phyloP scores from a whole-genome alignment of 2,888 invertebrate genomes.

The Thymelicus sylvestris region DNA sequence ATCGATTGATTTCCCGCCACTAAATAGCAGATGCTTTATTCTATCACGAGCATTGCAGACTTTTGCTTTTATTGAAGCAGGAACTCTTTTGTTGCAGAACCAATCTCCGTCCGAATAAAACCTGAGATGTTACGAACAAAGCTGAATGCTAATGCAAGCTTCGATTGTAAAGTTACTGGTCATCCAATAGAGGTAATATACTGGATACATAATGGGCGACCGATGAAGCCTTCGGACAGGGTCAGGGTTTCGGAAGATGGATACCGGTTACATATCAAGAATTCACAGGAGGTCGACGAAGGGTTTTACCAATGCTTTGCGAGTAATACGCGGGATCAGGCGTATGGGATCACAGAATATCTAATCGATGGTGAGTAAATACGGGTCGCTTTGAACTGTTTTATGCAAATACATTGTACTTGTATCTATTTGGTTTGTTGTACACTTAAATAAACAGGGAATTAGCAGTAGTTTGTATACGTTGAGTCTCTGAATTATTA shows the following conservation, averaged over 20 bases:
- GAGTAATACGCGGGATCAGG: slow-evolving; percentile 93
- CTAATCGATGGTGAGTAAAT: slow-evolving; percentile 89
- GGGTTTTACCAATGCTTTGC: slow-evolving; percentile 97
- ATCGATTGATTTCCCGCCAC: slow-evolving; percentile 35
- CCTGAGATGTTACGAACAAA: slow-evolving; percentile 92
- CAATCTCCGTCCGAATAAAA: slow-evolving; percentile 91
- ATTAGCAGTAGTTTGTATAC: too few species aligned
- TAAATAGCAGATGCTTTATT: slow-evolving; percentile 36
- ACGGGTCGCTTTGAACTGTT: background rate
- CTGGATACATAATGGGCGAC: slow-evolving; percentile 92
- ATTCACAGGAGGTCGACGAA: slow-evolving; percentile 91
- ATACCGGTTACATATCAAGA: slow-evolving; percentile 85
- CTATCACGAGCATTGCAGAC: slow-evolving; percentile 28
- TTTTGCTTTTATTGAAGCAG: slow-evolving; percentile 38
- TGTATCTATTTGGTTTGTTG: too few species aligned
- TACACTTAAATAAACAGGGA: too few species aligned
- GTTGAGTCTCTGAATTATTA: too few species aligned
- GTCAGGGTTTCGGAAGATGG: slow-evolving; percentile 81
- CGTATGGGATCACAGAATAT: slow-evolving; percentile 92
- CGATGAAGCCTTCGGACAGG: slow-evolving; percentile 85
- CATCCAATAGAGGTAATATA: slow-evolving; percentile 92
- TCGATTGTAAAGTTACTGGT: slow-evolving; percentile 94
- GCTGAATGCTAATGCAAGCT: slow-evolving; percentile 92
- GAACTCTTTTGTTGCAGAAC: slow-evolving; percentile 82
- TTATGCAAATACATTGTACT: too few species aligned